Conservation (phyloP, 2,888 invertebrate genomes). For the Ligdia adustata region DNA sequence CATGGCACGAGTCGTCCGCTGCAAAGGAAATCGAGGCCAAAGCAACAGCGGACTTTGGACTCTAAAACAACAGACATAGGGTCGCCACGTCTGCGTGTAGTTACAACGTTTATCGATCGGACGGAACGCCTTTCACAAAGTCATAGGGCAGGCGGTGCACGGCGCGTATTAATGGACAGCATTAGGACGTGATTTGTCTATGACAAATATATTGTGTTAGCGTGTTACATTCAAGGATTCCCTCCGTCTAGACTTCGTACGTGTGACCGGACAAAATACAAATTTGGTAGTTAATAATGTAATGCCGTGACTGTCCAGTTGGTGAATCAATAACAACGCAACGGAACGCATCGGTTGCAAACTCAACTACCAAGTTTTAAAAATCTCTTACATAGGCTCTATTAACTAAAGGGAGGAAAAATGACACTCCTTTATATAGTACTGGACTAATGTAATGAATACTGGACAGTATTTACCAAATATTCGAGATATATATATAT, state of each 20-base stretch:
- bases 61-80: constrained; percentile 1
- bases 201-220: constrained; percentile 16
- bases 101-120: neutral
- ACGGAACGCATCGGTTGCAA: no score
- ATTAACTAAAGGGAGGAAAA: no score
- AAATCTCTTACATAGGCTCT: no score
- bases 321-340: no score
- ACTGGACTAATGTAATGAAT: no score
- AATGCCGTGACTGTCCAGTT: no score
- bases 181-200: constrained; percentile 25
- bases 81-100: constrained; percentile 5
- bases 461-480: no score
- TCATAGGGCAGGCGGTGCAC: constrained; percentile 27
- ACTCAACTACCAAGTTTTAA: no score
- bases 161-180: constrained; percentile 23
- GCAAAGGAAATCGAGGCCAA: neutral
- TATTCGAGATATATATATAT: no score
- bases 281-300: neutral
- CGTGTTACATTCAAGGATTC: constrained; percentile 17
- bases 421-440: no score
- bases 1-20: constrained; percentile 4
- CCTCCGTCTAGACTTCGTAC: constrained; percentile 10
- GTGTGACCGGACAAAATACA: neutral
- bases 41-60: constrained; percentile 10
- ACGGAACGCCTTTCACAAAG: constrained; percentile 23